phyloP scores from a whole-genome alignment of 2,888 invertebrate genomes.

The Caenorhabditis wallacei region DNA sequence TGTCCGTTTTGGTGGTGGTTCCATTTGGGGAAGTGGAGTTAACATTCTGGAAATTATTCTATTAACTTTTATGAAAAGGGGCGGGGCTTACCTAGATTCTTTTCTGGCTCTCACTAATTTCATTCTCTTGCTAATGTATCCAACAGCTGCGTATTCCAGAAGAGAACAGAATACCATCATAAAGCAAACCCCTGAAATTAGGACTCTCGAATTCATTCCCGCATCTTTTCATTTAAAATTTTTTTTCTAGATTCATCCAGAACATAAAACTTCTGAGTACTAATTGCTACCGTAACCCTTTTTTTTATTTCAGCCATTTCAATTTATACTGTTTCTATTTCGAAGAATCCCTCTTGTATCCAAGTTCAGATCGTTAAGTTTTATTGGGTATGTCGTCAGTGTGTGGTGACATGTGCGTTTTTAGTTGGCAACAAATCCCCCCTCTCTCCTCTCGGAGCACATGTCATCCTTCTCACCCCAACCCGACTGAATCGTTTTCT shows the following conservation, averaged over 20 bases:
- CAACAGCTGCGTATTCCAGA: slow-evolving; percentile 97
- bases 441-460: no score
- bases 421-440: slow-evolving; percentile 60
- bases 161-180: slow-evolving; percentile 99
- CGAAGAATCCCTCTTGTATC: slow-evolving; percentile 16
- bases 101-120: slow-evolving; percentile 69
- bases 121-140: slow-evolving; percentile 92
- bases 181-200: slow-evolving; percentile 87
- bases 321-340: background rate
- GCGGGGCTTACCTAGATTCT: slow-evolving; percentile 55
- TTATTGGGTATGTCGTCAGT: slow-evolving; percentile 46
- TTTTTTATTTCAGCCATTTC: background rate
- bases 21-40: slow-evolving; percentile 48
- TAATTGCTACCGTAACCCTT: background rate
- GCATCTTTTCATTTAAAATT: no score
- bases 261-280: background rate
- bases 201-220: no score
- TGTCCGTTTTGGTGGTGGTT: slow-evolving; percentile 54
- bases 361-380: slow-evolving; percentile 36
- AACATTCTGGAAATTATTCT: slow-evolving; percentile 39
- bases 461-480: slow-evolving; percentile 49
- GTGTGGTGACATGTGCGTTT: slow-evolving; percentile 58
- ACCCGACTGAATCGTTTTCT: no score
- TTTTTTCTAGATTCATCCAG: background rate
- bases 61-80: background rate